Evolutionary conservation across 2,888 invertebrate genomes (phyloP).

Genomic region (Eupithecia subfuscata): DNA sequence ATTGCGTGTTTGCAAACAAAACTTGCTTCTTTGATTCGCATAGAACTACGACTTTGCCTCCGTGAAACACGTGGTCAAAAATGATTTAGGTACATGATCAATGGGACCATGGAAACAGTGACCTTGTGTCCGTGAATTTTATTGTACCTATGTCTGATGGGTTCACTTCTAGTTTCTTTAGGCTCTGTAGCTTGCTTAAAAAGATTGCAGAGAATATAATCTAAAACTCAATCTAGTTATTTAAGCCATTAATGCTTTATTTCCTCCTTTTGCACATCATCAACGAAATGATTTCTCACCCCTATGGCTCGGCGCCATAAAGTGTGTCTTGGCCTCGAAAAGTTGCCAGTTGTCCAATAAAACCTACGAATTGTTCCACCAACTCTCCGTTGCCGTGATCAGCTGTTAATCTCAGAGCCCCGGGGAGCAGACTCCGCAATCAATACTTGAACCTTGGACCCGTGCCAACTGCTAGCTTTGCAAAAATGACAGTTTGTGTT

Average conservation of each 20-base stretch:
- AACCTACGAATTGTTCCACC: neutral
- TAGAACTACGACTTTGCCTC: neutral
- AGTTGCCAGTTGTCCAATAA: neutral
- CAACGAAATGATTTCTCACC: neutral
- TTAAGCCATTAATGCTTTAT: neutral
- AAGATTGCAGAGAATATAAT: too few species aligned
- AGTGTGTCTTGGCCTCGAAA: neutral
- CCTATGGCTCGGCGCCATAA: too few species aligned
- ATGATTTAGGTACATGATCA: neutral
- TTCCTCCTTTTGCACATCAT: neutral
- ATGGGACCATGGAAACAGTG: neutral
- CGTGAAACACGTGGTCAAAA: neutral
- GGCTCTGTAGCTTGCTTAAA: too few species aligned
- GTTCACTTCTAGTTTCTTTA: too few species aligned
- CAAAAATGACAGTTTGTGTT: conserved; percentile 8
- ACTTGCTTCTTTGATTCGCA: neutral
- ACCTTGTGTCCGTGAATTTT: neutral
- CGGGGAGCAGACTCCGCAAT: neutral
- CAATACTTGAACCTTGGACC: conserved; percentile 2
- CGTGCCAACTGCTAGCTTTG: neutral
- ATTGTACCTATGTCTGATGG: neutral
- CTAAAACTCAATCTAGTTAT: too few species aligned
- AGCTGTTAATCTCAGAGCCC: neutral
- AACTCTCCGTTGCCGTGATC: neutral
- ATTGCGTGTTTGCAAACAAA: conserved; percentile 1